Evolutionary conservation across 2,888 invertebrate species (phyloP).

Genomic region (Microctonus brassicae): DNA sequence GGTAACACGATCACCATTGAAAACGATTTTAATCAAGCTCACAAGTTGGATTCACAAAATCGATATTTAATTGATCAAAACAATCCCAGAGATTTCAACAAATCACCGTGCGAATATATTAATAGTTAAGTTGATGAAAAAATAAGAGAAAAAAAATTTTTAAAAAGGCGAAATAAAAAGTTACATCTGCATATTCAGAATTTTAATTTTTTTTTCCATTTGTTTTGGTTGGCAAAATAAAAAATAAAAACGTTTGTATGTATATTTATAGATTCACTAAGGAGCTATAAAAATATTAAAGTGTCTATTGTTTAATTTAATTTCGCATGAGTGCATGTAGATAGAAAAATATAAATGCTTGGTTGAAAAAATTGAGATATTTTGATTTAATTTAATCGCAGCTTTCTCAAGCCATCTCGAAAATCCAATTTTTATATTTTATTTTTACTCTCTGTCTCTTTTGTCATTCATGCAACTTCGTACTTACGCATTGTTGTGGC

Average conservation of each 20-base stretch:
- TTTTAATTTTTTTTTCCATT: too few relatives aligned
- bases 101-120: neutral
- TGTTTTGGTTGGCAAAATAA: too few relatives aligned
- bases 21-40: slow-evolving; percentile 21
- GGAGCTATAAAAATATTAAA: too few relatives aligned
- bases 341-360: neutral
- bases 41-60: neutral
- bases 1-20: neutral
- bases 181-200: slow-evolving; percentile 2
- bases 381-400: slow-evolving; percentile 5
- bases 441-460: neutral
- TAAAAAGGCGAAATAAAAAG: neutral
- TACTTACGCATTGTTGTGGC: slow-evolving; percentile 40
- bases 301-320: too few relatives aligned
- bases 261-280: too few relatives aligned
- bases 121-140: neutral
- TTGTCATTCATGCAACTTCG: slow-evolving; percentile 19
- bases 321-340: too few relatives aligned
- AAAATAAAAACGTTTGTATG: too few relatives aligned
- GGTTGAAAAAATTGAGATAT: neutral
- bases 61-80: slow-evolving; percentile 25
- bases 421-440: slow-evolving; percentile 13
- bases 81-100: slow-evolving; percentile 8
- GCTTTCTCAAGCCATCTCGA: neutral
- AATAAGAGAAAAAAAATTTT: neutral